phyloP scores from a whole-genome alignment of 2,113 vertebrate genomes.

The Heterotilapia buettikoferi region DNA sequence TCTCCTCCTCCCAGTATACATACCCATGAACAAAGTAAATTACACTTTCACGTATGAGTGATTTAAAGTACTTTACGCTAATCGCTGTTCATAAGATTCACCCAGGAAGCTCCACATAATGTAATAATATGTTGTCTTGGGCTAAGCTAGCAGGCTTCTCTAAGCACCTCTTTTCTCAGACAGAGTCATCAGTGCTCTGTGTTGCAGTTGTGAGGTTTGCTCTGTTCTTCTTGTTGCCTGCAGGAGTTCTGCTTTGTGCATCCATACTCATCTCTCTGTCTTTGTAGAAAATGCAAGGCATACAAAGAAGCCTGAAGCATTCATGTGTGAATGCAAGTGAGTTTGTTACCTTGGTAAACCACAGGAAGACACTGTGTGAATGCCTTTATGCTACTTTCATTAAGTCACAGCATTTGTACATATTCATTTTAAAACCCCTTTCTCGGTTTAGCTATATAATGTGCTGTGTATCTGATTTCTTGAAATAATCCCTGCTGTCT shows the following conservation, averaged over 20 bases:
- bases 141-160: conserved; percentile 35
- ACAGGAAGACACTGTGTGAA: background rate
- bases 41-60: background rate
- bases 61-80: background rate
- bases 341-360: background rate
- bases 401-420: background rate
- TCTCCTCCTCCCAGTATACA: background rate
- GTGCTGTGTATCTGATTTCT: background rate
- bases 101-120: background rate
- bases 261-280: background rate
- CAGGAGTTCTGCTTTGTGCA: conserved; percentile 24
- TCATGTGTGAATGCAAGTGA: background rate
- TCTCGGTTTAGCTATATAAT: background rate
- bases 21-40: background rate
- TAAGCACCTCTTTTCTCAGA: conserved; percentile 13
- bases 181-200: conserved; percentile 1
- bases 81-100: background rate
- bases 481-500: background rate
- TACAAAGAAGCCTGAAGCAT: conserved; percentile 15
- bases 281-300: conserved; percentile 13
- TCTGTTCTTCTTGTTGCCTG: conserved; percentile 22
- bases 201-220: background rate
- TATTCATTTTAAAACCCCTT: background rate
- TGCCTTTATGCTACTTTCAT: background rate
- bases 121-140: background rate